phyloP scores from a whole-genome alignment of 2,797 vertebrate genomes.

The Oryzias dopingdopingensis region DNA sequence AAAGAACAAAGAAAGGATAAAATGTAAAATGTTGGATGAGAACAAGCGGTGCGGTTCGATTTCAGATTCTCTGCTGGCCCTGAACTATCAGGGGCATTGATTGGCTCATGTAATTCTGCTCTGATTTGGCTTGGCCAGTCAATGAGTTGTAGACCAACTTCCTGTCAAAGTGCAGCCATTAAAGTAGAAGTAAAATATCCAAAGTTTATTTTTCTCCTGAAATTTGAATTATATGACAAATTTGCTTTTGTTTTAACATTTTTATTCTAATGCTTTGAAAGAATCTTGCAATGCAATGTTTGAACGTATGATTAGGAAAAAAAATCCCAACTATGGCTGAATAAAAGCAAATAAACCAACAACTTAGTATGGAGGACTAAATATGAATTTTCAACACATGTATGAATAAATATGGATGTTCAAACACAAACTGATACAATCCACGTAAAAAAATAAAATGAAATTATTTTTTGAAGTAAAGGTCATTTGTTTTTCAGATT shows the following conservation, averaged over 20 bases:
- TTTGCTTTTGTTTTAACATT: background rate
- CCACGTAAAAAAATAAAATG: too few species aligned
- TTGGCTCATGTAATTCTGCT: constrained; percentile 82
- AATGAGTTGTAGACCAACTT: constrained; percentile 67
- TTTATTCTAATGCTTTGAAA: background rate
- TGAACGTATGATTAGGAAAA: too few species aligned
- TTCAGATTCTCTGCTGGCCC: constrained; percentile 67
- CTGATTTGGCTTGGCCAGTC: constrained; percentile 78
- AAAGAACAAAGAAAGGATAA: constrained; percentile 28
- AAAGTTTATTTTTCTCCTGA: constrained; percentile 29
- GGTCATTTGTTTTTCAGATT: too few species aligned
- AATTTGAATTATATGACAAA: constrained; percentile 1
- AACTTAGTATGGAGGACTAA: too few species aligned
- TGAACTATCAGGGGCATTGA: constrained; percentile 82
- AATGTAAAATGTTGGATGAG: constrained; percentile 40
- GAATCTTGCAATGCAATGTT: background rate
- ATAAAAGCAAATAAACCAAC: too few species aligned
- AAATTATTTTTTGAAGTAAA: too few species aligned
- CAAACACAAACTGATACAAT: too few species aligned
- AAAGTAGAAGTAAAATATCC: constrained; percentile 42
- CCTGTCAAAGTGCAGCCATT: constrained; percentile 67
- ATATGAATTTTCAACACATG: too few species aligned
- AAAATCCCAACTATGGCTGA: too few species aligned
- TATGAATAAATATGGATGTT: too few species aligned
- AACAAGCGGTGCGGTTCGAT: constrained; percentile 51